These are phyloP conservation scores for Oryzias javanicus DNA, from an alignment of 2,113 vertebrate species.

Conservation along the genomic window DNA sequence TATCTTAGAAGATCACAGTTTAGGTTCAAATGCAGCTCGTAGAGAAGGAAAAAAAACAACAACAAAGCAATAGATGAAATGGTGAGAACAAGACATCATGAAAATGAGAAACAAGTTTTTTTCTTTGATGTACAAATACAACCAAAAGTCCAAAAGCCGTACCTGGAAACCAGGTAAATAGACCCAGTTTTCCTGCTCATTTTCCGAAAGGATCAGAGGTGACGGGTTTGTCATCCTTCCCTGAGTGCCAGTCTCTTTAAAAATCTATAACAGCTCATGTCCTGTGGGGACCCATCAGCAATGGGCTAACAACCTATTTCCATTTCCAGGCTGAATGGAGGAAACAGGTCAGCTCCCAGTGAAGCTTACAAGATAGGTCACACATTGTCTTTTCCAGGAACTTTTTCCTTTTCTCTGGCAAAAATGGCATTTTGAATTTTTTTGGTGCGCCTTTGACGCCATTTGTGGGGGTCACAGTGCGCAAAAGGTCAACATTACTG, in stretches of 20 bases:
- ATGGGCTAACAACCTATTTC: slow-evolving; percentile 50
- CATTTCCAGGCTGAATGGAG: slow-evolving; percentile 30
- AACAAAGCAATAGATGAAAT: no score
- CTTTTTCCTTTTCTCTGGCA: slow-evolving; percentile 7
- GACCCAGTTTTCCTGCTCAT: slow-evolving; percentile 29
- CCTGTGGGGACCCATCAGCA: slow-evolving; percentile 57
- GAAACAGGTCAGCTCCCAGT: slow-evolving; percentile 59
- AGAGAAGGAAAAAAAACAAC: no score
- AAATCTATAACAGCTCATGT: slow-evolving; percentile 51
- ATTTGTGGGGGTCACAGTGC: not conserved
- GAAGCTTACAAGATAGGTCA: slow-evolving; percentile 51
- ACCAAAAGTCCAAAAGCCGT: slow-evolving; percentile 4
- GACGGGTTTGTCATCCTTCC: slow-evolving; percentile 33
- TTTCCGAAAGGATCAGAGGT: slow-evolving; percentile 38
- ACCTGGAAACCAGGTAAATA: slow-evolving; percentile 31
- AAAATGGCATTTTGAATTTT: not conserved
- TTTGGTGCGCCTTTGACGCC: not conserved
- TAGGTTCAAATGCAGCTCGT: no score
- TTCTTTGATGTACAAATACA: no score
- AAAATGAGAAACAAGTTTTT: no score
- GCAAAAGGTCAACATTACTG: not conserved
- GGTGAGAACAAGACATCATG: no score
- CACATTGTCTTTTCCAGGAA: slow-evolving; percentile 25
- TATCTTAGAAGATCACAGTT: no score
- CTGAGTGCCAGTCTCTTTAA: slow-evolving; percentile 46